Percentiles rank a stretch among this genome's conserved stretches.
Evolutionary conservation across 2,888 invertebrate genomes (phyloP).

Genomic region (Listrodromus nycthemerus): DNA sequence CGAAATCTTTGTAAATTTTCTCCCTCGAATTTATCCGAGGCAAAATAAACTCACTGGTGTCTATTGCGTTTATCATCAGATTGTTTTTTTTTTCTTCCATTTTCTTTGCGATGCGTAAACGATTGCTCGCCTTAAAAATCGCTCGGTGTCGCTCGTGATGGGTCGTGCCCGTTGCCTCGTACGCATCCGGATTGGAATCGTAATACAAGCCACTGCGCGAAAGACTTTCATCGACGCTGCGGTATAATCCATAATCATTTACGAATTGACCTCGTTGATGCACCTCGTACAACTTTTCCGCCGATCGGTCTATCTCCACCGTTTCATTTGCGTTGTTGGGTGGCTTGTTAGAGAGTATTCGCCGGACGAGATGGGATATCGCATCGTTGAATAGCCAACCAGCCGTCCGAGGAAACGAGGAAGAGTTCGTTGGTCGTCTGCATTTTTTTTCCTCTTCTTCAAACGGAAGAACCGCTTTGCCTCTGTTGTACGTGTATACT

Average conservation of each 20-base stretch:
- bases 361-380: slow-evolving; percentile 34
- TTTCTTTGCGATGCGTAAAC: background rate
- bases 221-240: slow-evolving; percentile 36
- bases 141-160: background rate
- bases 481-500: slow-evolving; percentile 37
- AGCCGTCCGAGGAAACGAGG: slow-evolving; percentile 51
- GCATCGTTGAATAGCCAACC: slow-evolving; percentile 19
- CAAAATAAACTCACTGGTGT: slow-evolving; percentile 17
- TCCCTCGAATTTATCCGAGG: slow-evolving; percentile 27
- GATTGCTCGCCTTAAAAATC: background rate
- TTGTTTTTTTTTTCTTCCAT: background rate
- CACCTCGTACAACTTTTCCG: slow-evolving; percentile 52
- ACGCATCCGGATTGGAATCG: slow-evolving; percentile 44
- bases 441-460: slow-evolving; percentile 8
- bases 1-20: slow-evolving; percentile 35
- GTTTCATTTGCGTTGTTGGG: slow-evolving; percentile 21
- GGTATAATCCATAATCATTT: slow-evolving; percentile 55
- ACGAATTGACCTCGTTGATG: slow-evolving; percentile 61
- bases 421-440: slow-evolving; percentile 37
- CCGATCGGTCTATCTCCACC: slow-evolving; percentile 50
- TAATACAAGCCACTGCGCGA: slow-evolving; percentile 2
- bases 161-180: slow-evolving; percentile 1
- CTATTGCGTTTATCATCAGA: background rate
- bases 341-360: slow-evolving; percentile 19
- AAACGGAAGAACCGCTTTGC: slow-evolving; percentile 62